Evolutionary conservation across 1,140 invertebrate species (phyloP), one percentile per base, ranked within the genome.

Genomic region (Sycophaga agraensis): DNA sequence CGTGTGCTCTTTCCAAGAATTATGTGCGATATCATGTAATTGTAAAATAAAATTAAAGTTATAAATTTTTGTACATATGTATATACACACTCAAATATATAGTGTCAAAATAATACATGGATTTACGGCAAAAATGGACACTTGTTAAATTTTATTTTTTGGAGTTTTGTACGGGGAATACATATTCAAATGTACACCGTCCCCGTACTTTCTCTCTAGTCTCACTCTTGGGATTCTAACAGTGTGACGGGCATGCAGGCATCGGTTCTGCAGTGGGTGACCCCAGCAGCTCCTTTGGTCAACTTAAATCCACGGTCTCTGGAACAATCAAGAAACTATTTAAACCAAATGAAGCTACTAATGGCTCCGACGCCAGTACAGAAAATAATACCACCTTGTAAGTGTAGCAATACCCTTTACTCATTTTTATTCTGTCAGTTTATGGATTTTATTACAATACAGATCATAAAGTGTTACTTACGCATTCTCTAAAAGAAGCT

Each of bases 191-290:
- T 68, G 53, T 64, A 63, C 66, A 50, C 54, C 59, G 58, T 68
- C 68, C 71, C 71, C 67, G 68, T 73, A 70, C 72, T 69, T 74
- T 68, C 66, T 74, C 73, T 74, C 69, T 69, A 76, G 70, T 73
- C 66, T 75, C 71, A 73, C 62, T 72, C 68, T 78, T 78, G 75
- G 67, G 73, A 76, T 78, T 79, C 75, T 79, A 81, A 80, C 77
- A 80, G 79, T 79, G 73, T 77, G 73, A 78, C 74, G 73, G 74
- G 71, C 70, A 78, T 77, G 74, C 75, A 81, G 74, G 75, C 73
- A 68, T 67, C 64, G 60, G 57, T 65, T 64, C 68, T 73, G 66
- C 69, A 71, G 60, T 21, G 45, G 49, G 70, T 55, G 31, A 43
- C 58, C 37, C 34, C 59, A 66, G 59, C 7, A 61, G 28, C 39